Evolutionary conservation across 2,888 invertebrate genomes (phyloP), one percentile per base, ranked within the genome.

Genomic region (Chouioia cunea): DNA sequence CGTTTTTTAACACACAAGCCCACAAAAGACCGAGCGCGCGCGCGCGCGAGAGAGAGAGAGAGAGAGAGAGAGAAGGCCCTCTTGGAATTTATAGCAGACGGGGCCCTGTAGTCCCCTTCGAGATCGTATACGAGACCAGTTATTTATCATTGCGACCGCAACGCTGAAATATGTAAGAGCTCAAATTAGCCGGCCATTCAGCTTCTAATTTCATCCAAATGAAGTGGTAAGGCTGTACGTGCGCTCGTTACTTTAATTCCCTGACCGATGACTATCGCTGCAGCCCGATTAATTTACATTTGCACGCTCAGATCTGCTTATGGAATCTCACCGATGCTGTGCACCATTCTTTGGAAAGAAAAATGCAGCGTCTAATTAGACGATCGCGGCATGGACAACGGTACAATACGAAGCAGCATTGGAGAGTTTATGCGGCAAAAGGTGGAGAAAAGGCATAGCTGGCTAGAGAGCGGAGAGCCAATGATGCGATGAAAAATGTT

Each of bases 401-500:
- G 6, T 6, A 27, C 27, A 27, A 27, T 27, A 6, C 10, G 10
- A 36, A 3, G 36, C 36, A 3, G 36, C 6, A 36, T 36, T 6
- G 12, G 6, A 36, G 36, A 36, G 36, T 12, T 1, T 12, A 27
- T 27, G 44, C 15, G 44, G 14, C 18, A 44, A 47, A n/a, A 58
- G 16, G 52, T 20, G 23, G 54, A n/a, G n/a, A n/a, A n/a, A n/a
- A n/a, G n/a, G n/a, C n/a, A n/a, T 14, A 0, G 57, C 3, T 47
- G 46, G 44, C 16, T 27, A 14, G 27, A 20, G 12, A 22, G 16
- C 43, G 23, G 53, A 64, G 63, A 18, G 69, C 52, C 65, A 66
- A 66, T 56, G 71, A 71, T 68, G 65, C 68, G 68, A 54, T 54
- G 62, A 43, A 65, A 78, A 77, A 79, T 81, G 82, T 82, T 83